Conservation (phyloP, 2,113 vertebrate genomes). For the Pedetes capensis region DNA sequence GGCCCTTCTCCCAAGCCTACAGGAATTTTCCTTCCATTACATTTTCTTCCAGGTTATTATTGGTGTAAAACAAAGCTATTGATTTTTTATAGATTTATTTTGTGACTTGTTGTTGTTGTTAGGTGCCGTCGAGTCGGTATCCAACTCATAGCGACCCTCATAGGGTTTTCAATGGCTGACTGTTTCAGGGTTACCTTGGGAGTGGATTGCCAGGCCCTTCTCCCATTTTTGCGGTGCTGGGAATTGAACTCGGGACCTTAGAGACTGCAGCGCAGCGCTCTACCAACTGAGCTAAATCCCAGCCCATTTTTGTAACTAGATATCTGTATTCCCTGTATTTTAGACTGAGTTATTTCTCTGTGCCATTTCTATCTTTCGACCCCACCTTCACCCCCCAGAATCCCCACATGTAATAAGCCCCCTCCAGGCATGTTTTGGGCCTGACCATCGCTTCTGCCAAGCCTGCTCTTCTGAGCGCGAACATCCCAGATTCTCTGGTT, state of each 20-base stretch:
- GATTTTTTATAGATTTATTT: slow-evolving; percentile 42
- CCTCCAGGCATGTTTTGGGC: accelerated
- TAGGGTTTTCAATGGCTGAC: no score
- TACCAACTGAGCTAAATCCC: no score
- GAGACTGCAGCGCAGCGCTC: no score
- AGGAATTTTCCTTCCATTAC: neutral
- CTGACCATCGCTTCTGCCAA: neutral
- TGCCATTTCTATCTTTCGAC: neutral
- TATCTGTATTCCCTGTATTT: neutral
- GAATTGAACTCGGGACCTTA: no score
- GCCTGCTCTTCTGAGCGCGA: neutral
- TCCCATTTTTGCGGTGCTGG: no score
- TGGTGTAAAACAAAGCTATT: slow-evolving; percentile 14
- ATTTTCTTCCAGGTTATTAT: neutral
- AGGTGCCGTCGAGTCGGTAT: no score
- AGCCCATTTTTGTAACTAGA: neutral
- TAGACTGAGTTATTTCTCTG: neutral
- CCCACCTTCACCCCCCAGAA: neutral
- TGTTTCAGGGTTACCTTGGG: no score
- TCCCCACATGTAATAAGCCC: neutral
- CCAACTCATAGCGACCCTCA: no score
- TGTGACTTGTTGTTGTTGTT: no score
- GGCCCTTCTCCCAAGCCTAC: no score
- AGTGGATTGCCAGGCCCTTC: no score
- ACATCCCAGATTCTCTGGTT: neutral